Conservation (phyloP, 2,797 vertebrate species). For the Notolabrus celidotus region DNA sequence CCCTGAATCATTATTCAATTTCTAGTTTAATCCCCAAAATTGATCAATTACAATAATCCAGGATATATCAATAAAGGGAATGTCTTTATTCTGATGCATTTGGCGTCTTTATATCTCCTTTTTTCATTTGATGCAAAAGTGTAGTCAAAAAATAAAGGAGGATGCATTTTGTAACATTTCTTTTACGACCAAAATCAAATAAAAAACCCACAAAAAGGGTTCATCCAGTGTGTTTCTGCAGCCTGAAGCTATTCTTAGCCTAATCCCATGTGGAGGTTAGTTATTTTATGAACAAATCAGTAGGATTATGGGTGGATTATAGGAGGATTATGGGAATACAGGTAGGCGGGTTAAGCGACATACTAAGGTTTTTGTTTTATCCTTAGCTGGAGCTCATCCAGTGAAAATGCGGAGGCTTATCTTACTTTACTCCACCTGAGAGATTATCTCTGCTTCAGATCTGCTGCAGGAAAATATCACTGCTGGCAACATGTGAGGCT, state of each 20-base stretch:
- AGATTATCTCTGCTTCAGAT: not conserved
- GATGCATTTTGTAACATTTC: too few relatives aligned
- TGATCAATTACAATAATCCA: too few relatives aligned
- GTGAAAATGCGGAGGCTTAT: not conserved
- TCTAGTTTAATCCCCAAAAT: not conserved
- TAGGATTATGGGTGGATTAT: slow-evolving; percentile 14
- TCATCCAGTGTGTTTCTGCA: not conserved
- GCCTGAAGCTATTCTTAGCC: not conserved
- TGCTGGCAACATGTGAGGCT: too few relatives aligned
- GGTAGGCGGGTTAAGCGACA: slow-evolving; percentile 15
- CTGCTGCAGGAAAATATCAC: not conserved
- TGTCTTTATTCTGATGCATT: too few relatives aligned
- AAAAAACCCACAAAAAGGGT: not conserved
- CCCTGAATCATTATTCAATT: not conserved
- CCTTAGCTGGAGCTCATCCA: slow-evolving; percentile 3
- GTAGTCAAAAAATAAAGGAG: too few relatives aligned
- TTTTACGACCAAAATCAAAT: not conserved
- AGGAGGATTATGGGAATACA: slow-evolving; percentile 8
- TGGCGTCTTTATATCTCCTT: too few relatives aligned
- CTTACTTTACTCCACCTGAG: not conserved
- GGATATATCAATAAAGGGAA: too few relatives aligned
- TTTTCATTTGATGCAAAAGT: too few relatives aligned
- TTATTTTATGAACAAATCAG: slow-evolving; percentile 8
- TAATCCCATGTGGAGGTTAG: not conserved
- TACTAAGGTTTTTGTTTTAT: slow-evolving; percentile 10